Evolutionary conservation across 2,797 vertebrate genomes (phyloP).

Genomic region (Galagoides demidoff): DNA sequence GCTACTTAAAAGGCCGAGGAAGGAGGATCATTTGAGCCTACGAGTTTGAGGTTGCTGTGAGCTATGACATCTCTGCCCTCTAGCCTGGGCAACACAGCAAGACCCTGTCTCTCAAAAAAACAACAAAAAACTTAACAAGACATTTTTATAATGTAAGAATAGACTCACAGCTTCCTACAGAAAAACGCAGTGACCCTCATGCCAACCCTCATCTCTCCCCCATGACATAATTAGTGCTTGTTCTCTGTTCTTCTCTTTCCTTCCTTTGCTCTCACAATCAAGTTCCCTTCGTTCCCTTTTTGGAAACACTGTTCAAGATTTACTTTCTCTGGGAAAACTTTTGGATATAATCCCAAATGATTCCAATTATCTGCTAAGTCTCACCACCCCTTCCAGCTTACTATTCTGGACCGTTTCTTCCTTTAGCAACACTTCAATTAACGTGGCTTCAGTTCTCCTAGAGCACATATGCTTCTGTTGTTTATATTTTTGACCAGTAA

Average conservation of each 20-base stretch:
- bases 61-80: too few relatives aligned
- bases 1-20: neutral
- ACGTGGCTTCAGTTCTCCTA: neutral
- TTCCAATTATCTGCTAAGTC: neutral
- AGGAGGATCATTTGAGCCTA: neutral
- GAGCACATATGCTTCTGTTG: neutral
- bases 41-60: neutral
- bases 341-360: neutral
- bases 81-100: neutral
- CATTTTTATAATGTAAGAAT: neutral
- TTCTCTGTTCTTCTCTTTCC: neutral
- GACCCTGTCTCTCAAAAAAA: neutral
- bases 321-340: neutral
- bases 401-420: neutral
- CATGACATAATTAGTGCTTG: neutral
- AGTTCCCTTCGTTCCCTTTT: neutral
- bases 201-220: neutral
- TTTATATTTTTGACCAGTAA: neutral
- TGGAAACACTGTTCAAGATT: conserved; percentile 23
- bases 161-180: neutral
- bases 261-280: neutral
- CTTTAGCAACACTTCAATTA: neutral
- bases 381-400: neutral
- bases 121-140: neutral
- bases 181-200: neutral